Conservation (phyloP, 2,113 vertebrate species). For the Willisornis vidua region DNA sequence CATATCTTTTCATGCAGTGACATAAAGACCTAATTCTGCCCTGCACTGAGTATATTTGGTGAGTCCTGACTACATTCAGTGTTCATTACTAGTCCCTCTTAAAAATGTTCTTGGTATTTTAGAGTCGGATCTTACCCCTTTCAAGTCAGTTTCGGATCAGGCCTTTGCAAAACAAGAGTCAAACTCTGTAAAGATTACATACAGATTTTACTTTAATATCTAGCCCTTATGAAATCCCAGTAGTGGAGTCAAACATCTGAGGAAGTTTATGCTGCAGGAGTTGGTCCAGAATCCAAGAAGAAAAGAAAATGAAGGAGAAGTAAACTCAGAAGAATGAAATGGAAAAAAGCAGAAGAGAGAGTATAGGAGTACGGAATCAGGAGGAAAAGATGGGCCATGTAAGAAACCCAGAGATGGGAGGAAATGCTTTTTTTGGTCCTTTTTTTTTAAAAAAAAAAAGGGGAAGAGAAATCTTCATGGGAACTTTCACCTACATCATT, state of each 20-base stretch:
- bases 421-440: neutral
- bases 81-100: neutral
- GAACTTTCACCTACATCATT: neutral
- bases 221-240: neutral
- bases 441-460: neutral
- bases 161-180: neutral
- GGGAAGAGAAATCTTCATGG: neutral
- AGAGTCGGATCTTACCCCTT: neutral
- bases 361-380: neutral
- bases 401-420: neutral
- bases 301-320: neutral
- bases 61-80: neutral
- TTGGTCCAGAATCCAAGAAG: neutral
- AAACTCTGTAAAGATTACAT: neutral
- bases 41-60: neutral
- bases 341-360: neutral
- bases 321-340: neutral
- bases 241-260: neutral
- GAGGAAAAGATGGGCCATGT: neutral
- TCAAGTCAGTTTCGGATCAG: neutral
- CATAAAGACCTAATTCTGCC: neutral
- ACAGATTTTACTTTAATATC: neutral
- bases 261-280: neutral
- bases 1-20: neutral
- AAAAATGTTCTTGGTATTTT: neutral